Percentiles rank a stretch among this genome's conserved stretches.
These are phyloP conservation scores for Diprion similis DNA, from an alignment of 1,140 invertebrate species.

Conservation along the genomic window DNA sequence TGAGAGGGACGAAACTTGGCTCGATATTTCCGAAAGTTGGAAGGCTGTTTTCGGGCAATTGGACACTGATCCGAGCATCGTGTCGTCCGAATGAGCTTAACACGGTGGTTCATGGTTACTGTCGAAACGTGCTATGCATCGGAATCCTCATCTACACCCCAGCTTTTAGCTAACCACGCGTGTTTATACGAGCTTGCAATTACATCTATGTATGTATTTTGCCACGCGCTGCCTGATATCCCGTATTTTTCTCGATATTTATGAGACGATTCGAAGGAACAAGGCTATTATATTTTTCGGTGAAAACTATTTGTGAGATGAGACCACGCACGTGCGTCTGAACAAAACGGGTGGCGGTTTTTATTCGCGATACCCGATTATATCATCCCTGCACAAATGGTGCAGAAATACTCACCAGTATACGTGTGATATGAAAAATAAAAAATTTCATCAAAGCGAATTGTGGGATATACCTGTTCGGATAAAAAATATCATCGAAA, in stretches of 20 bases:
- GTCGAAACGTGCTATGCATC: neutral
- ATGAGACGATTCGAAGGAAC: too few relatives aligned
- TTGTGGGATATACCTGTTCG: too few relatives aligned
- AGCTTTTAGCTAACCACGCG: neutral
- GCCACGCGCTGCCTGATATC: neutral
- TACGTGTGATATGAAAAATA: too few relatives aligned
- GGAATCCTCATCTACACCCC: neutral
- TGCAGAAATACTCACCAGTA: too few relatives aligned
- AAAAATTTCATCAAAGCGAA: too few relatives aligned
- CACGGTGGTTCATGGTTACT: slow-evolving; percentile 1
- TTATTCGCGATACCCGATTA: too few relatives aligned
- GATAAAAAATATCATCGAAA: too few relatives aligned
- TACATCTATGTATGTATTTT: neutral
- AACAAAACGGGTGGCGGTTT: too few relatives aligned
- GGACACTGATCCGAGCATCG: neutral
- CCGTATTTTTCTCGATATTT: neutral
- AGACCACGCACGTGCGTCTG: too few relatives aligned
- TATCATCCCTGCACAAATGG: too few relatives aligned
- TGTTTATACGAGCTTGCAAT: neutral
- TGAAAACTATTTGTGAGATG: too few relatives aligned
- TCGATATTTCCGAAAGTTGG: neutral
- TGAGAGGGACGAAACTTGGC: neutral
- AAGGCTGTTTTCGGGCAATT: neutral
- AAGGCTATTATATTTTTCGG: too few relatives aligned
- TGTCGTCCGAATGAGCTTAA: slow-evolving; percentile 4